phyloP scores from a whole-genome alignment of 2,797 vertebrate genomes.

The Scyliorhinus canicula region DNA sequence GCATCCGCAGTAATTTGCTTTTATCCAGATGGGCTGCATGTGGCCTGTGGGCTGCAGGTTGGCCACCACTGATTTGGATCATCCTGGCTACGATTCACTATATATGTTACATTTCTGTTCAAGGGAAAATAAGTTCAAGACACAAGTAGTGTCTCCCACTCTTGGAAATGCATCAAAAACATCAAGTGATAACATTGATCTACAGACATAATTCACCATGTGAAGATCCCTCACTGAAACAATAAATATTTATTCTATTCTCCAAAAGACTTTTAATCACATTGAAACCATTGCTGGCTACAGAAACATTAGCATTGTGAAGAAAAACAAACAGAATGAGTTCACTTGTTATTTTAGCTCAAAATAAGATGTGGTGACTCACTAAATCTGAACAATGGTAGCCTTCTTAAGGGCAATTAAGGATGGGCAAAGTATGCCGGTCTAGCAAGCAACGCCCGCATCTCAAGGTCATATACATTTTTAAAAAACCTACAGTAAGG shows the following conservation, averaged over 20 bases:
- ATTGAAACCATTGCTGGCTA: not conserved
- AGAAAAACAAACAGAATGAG: not conserved
- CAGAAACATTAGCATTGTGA: not conserved
- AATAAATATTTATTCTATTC: conserved; percentile 12
- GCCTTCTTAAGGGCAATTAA: not conserved
- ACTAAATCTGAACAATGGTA: not conserved
- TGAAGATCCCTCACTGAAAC: not conserved
- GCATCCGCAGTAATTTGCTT: no score
- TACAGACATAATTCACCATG: not conserved
- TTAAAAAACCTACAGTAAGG: not conserved
- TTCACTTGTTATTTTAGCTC: not conserved
- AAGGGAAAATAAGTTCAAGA: not conserved
- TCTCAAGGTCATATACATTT: no score
- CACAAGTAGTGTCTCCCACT: not conserved
- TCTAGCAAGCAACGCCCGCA: no score
- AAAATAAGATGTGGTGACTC: not conserved
- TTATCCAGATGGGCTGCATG: no score
- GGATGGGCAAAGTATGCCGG: no score
- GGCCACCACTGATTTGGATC: not conserved
- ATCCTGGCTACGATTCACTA: not conserved
- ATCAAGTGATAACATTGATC: not conserved
- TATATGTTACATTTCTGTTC: not conserved
- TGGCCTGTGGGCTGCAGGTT: no score
- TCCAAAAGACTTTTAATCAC: not conserved
- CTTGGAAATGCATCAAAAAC: not conserved